Evolutionary conservation across 2,888 invertebrate genomes (phyloP).

Genomic region (Seira sanloemensis): DNA sequence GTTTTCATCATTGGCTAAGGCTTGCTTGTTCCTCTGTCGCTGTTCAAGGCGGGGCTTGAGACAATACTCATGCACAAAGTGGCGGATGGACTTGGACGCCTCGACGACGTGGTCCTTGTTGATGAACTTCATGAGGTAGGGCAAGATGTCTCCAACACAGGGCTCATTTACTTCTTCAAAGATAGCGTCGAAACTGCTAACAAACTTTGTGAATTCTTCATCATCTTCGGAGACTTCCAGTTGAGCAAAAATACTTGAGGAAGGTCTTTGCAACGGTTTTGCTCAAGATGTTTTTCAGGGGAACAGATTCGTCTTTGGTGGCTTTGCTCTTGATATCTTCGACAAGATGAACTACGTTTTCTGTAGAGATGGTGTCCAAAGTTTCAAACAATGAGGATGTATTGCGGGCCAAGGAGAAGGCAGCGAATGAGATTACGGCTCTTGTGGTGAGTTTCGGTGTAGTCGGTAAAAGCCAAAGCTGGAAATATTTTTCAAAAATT

Average conservation of each 20-base stretch:
- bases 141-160: conserved; percentile 90
- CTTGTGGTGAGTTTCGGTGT: conserved; percentile 74
- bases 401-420: conserved; percentile 73
- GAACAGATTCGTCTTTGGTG: conserved; percentile 15
- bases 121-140: conserved; percentile 87
- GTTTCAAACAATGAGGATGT: conserved; percentile 69
- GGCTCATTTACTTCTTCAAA: conserved; percentile 91
- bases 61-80: conserved; percentile 85
- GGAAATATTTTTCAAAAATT: conserved; percentile 49
- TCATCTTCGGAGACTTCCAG: conserved; percentile 84
- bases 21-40: conserved; percentile 24
- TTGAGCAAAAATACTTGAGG: conserved; percentile 88
- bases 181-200: conserved; percentile 83
- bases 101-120: conserved; percentile 82
- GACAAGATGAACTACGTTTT: conserved; percentile 71
- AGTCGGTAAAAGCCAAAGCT: conserved; percentile 76
- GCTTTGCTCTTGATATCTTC: conserved; percentile 51
- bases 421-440: conserved; percentile 74
- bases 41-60: conserved; percentile 77
- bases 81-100: conserved; percentile 82
- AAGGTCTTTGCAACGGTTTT: conserved; percentile 89
- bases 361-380: conserved; percentile 72
- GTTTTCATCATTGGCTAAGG: conserved; percentile 77
- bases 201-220: conserved; percentile 81
- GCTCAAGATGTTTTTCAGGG: conserved; percentile 80